A percentile compares a stretch with the other conserved stretches of the same genome.
These are phyloP conservation scores for Drepanosiphum platanoidis DNA, from an alignment of 2,888 invertebrate species.

Conservation along the genomic window DNA sequence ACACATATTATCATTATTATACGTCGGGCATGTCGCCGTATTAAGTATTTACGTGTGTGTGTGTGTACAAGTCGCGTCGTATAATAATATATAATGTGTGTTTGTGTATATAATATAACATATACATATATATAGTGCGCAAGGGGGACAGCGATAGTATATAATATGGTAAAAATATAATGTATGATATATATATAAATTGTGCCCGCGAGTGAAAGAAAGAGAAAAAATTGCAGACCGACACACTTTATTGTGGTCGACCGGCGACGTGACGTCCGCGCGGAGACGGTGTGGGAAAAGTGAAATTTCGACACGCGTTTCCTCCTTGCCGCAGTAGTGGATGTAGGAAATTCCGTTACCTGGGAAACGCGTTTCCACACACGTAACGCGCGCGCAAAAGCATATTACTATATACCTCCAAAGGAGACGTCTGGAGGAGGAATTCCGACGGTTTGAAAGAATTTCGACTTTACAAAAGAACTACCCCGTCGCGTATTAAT, in stretches of 20 bases:
- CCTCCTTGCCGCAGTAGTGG: constrained; percentile 15
- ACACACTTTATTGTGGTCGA: constrained; percentile 6
- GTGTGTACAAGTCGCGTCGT: not conserved
- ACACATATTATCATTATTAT: too few species aligned
- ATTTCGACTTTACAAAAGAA: too few species aligned
- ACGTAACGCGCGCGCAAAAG: not conserved
- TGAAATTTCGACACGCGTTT: constrained; percentile 55
- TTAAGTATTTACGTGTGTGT: not conserved
- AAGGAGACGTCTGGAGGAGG: not conserved
- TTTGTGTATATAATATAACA: not conserved
- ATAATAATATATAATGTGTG: not conserved
- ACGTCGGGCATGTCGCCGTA: not conserved
- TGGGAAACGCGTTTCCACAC: constrained; percentile 29
- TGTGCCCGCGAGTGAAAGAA: constrained; percentile 11
- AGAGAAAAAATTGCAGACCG: constrained; percentile 18
- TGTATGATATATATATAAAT: not conserved
- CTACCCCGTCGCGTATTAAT: too few species aligned
- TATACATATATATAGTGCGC: not conserved
- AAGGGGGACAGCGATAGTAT: not conserved
- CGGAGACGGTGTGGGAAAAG: constrained; percentile 44
- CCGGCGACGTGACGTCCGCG: constrained; percentile 4
- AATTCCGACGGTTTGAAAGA: too few species aligned
- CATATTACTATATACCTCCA: not conserved
- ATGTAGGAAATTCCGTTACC: constrained; percentile 28
- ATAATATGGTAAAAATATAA: too few species aligned